Evolutionary conservation across 1,140 invertebrate species (phyloP), one percentile per base, ranked within the genome.

Genomic region (Nephila pilipes): DNA sequence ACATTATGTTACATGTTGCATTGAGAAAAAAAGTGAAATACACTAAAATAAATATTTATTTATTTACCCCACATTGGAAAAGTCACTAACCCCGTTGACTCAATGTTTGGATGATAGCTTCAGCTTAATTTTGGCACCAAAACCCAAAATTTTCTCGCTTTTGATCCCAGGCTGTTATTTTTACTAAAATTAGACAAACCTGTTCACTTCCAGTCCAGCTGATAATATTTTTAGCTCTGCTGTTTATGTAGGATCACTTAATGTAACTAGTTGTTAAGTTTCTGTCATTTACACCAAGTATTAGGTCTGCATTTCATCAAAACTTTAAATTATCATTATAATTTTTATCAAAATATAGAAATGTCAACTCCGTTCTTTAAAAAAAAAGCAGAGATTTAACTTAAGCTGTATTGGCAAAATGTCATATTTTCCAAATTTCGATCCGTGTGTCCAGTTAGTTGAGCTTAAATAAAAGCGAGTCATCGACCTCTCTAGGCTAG

Each of bases 401-500:
- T 29, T 75, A 75, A 75, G 25, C 5, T 12, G 65, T 32, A 75
- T 32, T 75, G 25, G 29, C 65, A 75, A 36, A 75, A 75, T 32
- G 65, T 75, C 29, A 32, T 18, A 36, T 75, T 18, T 32, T 36
- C 65, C 25, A 75, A 16, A 12, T 75, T 75, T 75, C 46, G 46
- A 22, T n/a, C 25, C 12, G 1, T 83, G 85, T 60, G 85, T 87
- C 85, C 85, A 87, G 85, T 87, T 87, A 29, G 1, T 29, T 75
- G 10, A 57, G 54, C 46, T 87, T 20, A 88, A 88, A 46, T 69
- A 88, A 25, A 1, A 58, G 58, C 20, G 85, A n/a, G 90, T 92
- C 90, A 65, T 92, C 81, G 58, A 85, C 90, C 90, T 92, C 12
- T 69, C 80, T 60, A 20, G 29, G 36, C 80, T 18, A 14, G 79